Conservation (phyloP, 2,888 invertebrate genomes). For the Orthosia cruda region DNA sequence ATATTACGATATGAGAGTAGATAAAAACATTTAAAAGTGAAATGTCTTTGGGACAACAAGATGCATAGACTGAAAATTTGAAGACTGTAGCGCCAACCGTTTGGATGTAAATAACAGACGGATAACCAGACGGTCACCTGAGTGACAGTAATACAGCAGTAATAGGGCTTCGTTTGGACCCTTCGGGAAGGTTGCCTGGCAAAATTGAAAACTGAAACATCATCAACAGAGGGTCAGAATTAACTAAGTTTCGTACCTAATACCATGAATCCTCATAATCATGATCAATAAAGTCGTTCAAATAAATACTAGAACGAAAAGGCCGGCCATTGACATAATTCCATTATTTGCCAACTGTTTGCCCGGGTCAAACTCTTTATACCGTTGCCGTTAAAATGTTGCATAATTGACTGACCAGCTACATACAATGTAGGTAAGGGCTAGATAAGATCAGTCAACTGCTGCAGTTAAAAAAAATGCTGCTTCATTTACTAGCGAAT, state of each 20-base stretch:
- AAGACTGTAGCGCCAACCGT: too few species aligned
- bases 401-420: conserved; percentile 33
- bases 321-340: conserved; percentile 12
- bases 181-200: too few species aligned
- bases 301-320: conserved; percentile 5
- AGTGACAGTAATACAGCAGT: too few species aligned
- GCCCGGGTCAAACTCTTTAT: neutral
- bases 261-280: neutral
- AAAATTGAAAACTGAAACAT: neutral
- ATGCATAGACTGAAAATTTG: too few species aligned
- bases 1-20: too few species aligned
- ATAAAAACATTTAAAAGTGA: too few species aligned
- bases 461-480: conserved; percentile 40
- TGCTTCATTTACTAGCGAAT: conserved; percentile 36
- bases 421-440: conserved; percentile 17
- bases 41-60: too few species aligned
- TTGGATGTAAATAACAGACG: too few species aligned
- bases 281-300: neutral
- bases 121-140: too few species aligned
- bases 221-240: neutral
- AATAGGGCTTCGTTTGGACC: too few species aligned
- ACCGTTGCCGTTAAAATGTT: conserved; percentile 26
- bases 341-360: conserved; percentile 14
- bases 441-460: conserved; percentile 51
- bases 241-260: neutral